Base-by-base conservation (phyloP, 2,113 vertebrate genomes). In the Ptychochromis oligacanthus region DNA sequence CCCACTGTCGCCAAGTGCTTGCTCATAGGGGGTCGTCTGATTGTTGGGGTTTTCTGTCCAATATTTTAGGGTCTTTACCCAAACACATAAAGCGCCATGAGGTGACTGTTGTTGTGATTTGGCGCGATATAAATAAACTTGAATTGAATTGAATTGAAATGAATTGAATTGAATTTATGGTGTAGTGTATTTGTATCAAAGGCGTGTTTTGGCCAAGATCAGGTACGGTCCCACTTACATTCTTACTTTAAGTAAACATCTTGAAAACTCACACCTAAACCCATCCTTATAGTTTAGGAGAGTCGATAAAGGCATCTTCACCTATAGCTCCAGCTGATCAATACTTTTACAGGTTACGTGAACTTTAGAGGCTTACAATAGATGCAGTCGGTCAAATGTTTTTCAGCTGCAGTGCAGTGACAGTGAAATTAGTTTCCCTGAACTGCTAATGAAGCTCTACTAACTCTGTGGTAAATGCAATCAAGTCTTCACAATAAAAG, bases 401-500 rank as follows among this genome's bases (percentile, higher is more conserved):
- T 67, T 67, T 20, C 62, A 67, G 38, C 62, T 70, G 65, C 64
- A 70, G 65, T 36, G 36, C 4, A 36, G 36, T 49, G 22, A 70
- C 43, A 70, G 26, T 31, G 24, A 52, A 70, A 52, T 40, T 31
- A 31, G 6, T 72, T 52, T 72, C 65, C 17, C 43, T 31, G 17
- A 54, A 2, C 26, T 72, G 26, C 65, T 72, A 72, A 52, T 52
- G 26, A 52, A 31, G 43, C 65, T 72, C 43, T 52, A 24, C 10
- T 52, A 46, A 72, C 43, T 49, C 0, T 12, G 46, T 52, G 65
- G 65, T 52, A 72, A 72, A 72, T 14, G 46, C 17, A 72, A 72
- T 72, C 65, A 72, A 52, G 46, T 52, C 46, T 72, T 72, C 26
- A 72, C 46, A 31, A n/a, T 31, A 52, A 52, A 52, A 72, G 65